Evolutionary conservation across 2,888 invertebrate species (phyloP).

Genomic region (Drosophila helvetica): DNA sequence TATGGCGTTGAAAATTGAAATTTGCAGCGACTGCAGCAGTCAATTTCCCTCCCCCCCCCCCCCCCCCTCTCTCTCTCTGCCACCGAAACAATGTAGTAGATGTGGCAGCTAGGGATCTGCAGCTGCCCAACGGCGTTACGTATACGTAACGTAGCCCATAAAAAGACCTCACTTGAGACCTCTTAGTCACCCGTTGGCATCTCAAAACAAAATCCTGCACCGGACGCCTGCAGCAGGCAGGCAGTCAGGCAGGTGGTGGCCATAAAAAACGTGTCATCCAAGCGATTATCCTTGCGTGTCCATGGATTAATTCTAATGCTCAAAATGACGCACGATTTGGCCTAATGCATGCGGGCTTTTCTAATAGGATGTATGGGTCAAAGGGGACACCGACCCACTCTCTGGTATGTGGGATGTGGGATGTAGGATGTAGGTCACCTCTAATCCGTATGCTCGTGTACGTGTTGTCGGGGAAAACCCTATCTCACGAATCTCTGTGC

Average conservation of each 20-base stretch:
- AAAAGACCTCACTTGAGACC: constrained; percentile 15
- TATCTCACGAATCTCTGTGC: neutral
- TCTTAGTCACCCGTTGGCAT: constrained; percentile 46
- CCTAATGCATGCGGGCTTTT: constrained; percentile 60
- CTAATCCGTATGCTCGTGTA: constrained; percentile 16
- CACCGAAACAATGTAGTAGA: constrained; percentile 6
- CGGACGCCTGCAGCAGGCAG: constrained; percentile 47
- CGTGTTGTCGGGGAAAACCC: neutral
- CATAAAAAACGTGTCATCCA: constrained; percentile 73
- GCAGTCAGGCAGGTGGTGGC: constrained; percentile 33
- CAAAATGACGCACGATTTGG: constrained; percentile 79
- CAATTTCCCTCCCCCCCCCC: constrained; percentile 18
- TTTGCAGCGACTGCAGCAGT: constrained; percentile 43
- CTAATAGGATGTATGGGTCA: neutral
- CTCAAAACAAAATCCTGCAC: constrained; percentile 51
- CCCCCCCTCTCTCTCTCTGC: neutral
- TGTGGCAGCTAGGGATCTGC: constrained; percentile 2
- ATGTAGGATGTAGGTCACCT: constrained; percentile 35
- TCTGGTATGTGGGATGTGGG: neutral
- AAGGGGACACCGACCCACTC: neutral
- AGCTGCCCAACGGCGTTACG: constrained; percentile 12
- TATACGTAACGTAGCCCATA: constrained; percentile 38
- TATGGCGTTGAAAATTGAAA: constrained; percentile 56
- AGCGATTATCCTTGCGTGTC: constrained; percentile 76
- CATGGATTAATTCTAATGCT: constrained; percentile 76